Conservation (phyloP, 2,113 vertebrate genomes). For the Arvicanthis niloticus region DNA sequence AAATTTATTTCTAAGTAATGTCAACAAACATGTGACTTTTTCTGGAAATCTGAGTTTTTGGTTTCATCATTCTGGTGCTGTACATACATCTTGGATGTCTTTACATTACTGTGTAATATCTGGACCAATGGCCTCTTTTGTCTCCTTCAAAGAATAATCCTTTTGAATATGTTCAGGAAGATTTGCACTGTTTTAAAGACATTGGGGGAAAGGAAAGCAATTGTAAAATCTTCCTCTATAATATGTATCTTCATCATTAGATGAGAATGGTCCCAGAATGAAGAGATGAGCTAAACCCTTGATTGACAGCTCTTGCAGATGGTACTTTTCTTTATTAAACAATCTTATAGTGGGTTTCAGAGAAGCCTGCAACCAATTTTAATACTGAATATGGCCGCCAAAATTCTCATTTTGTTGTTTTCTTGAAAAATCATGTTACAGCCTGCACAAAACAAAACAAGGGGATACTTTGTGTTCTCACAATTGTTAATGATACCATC, state of each 20-base stretch:
- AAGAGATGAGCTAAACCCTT: neutral
- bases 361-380: neutral
- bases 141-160: neutral
- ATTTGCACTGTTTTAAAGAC: neutral
- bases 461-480: rapidly evolving
- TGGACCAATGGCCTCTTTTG: rapidly evolving
- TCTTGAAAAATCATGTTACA: neutral
- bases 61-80: neutral
- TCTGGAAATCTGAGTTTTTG: neutral
- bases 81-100: neutral
- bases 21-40: neutral
- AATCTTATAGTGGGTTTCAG: neutral
- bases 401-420: neutral
- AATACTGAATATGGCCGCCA: neutral
- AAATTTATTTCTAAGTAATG: neutral
- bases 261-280: neutral
- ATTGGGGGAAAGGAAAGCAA: neutral
- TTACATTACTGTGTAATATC: rapidly evolving
- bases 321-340: slow-evolving; percentile 6
- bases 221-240: neutral
- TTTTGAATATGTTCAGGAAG: rapidly evolving
- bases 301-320: neutral
- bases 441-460: neutral
- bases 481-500: neutral
- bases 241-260: neutral